phyloP scores from a whole-genome alignment of 2,113 vertebrate genomes.

The Silurus asotus region DNA sequence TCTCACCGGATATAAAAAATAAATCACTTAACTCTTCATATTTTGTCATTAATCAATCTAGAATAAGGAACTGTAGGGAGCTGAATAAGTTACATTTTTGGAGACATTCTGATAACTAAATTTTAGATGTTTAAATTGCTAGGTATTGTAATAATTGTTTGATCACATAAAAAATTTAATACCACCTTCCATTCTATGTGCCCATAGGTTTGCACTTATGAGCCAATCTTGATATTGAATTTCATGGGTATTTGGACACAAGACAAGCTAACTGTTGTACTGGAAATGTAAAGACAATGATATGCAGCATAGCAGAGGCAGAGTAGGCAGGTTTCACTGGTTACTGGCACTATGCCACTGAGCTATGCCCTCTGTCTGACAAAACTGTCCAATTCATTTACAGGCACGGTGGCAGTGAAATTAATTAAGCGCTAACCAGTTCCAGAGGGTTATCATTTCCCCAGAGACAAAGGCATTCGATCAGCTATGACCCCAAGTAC shows the following conservation, averaged over 20 bases:
- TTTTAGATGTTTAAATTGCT: neutral
- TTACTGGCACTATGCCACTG: conserved; percentile 26
- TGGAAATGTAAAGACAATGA: conserved; percentile 25
- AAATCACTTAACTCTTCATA: neutral
- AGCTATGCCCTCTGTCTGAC: conserved; percentile 44
- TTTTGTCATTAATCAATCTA: neutral
- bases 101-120: neutral
- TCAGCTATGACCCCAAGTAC: conserved; percentile 43
- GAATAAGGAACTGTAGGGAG: neutral
- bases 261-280: conserved; percentile 11
- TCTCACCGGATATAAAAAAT: neutral
- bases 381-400: conserved; percentile 52
- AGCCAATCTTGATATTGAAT: neutral
- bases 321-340: conserved; percentile 16
- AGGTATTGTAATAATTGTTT: neutral
- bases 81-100: neutral
- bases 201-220: neutral
- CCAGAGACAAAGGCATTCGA: conserved; percentile 42
- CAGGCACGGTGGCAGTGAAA: conserved; percentile 16
- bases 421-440: conserved; percentile 41
- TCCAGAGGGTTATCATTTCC: conserved; percentile 50
- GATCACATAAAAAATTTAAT: neutral
- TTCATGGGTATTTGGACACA: conserved; percentile 10
- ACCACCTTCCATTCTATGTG: neutral
- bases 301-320: conserved; percentile 9